These are phyloP conservation scores for Delia radicum DNA, from an alignment of 1,140 invertebrate genomes.

Conservation along the genomic window DNA sequence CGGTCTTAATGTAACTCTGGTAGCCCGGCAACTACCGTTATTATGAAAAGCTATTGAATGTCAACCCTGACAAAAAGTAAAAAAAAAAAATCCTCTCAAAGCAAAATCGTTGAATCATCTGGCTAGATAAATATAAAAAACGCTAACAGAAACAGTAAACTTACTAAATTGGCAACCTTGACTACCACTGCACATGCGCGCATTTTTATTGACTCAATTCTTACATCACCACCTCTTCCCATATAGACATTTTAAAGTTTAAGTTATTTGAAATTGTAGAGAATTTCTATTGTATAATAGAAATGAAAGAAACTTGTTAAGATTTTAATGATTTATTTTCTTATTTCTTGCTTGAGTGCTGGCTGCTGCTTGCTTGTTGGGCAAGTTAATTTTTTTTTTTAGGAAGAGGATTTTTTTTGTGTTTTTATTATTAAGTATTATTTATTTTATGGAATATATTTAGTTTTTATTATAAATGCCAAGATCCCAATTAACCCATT, in stretches of 20 bases:
- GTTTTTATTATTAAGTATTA: background rate
- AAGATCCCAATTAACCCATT: background rate
- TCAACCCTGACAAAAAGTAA: too few relatives aligned
- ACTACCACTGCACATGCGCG: too few relatives aligned
- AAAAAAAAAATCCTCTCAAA: too few relatives aligned
- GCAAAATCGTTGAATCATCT: too few relatives aligned
- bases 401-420: background rate
- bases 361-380: background rate
- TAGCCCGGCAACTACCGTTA: too few relatives aligned
- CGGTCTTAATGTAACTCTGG: too few relatives aligned
- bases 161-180: too few relatives aligned
- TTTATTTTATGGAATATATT: background rate
- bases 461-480: background rate
- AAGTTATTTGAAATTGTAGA: too few relatives aligned
- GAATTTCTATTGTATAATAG: too few relatives aligned
- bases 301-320: background rate
- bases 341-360: background rate
- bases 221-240: background rate
- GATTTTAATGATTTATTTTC: background rate
- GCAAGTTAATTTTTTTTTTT: background rate
- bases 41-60: too few relatives aligned
- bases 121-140: too few relatives aligned
- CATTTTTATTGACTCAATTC: background rate
- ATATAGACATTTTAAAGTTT: background rate
- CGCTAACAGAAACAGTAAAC: too few relatives aligned